phyloP scores from a whole-genome alignment of 2,888 invertebrate genomes.

The Acholoe squamosa region DNA sequence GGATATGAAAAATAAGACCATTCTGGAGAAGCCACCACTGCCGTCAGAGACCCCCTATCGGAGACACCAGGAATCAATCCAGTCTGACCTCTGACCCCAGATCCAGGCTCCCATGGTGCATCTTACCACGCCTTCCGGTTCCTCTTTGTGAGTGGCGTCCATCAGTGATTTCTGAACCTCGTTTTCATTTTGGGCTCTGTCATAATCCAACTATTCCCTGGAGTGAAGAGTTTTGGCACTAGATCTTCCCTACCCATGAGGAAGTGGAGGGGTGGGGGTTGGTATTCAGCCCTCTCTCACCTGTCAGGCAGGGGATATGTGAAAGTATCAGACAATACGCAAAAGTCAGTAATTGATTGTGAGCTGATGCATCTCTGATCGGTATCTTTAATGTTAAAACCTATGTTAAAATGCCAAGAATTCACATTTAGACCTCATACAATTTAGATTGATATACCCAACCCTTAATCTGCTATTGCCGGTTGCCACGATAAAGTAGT shows the following conservation, averaged over 20 bases:
- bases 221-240: neutral
- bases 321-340: too few relatives aligned
- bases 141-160: neutral
- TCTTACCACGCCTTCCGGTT: neutral
- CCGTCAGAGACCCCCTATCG: neutral
- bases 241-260: neutral
- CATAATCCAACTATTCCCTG: neutral
- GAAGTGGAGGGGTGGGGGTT: too few relatives aligned
- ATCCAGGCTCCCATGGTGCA: neutral
- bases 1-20: constrained; percentile 25
- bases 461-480: too few relatives aligned
- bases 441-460: too few relatives aligned
- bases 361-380: too few relatives aligned
- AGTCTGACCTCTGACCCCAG: neutral
- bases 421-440: too few relatives aligned
- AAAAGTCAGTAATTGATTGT: too few relatives aligned
- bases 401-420: too few relatives aligned
- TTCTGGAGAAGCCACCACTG: neutral
- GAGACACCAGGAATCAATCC: neutral
- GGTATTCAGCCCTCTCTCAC: too few relatives aligned
- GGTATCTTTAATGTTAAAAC: too few relatives aligned
- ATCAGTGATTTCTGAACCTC: neutral
- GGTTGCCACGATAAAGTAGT: too few relatives aligned
- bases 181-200: constrained; percentile 2
- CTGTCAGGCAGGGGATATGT: too few relatives aligned